phyloP scores from a whole-genome alignment of 2,113 vertebrate genomes.

The Leptocoma aspasia region DNA sequence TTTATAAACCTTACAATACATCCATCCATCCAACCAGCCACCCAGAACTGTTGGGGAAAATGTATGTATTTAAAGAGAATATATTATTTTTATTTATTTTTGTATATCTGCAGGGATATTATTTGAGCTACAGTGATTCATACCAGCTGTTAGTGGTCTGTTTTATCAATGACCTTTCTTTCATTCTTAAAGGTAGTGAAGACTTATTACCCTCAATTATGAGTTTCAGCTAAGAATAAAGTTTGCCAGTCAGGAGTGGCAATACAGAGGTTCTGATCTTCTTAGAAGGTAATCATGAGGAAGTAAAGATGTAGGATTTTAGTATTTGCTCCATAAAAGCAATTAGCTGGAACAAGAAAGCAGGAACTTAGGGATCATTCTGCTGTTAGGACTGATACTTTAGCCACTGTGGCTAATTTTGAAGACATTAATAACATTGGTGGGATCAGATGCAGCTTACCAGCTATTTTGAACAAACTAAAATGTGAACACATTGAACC shows the following conservation, averaged over 20 bases:
- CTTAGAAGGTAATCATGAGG: background rate
- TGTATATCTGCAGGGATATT: background rate
- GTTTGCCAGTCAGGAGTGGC: background rate
- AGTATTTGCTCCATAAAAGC: background rate
- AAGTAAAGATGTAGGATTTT: background rate
- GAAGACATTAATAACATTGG: background rate
- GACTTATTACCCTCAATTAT: accelerated
- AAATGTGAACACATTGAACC: background rate
- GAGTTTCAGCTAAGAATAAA: background rate
- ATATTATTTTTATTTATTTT: background rate
- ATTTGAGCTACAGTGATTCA: background rate
- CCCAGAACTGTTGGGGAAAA: background rate
- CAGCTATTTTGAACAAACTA: background rate
- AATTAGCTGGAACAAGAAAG: background rate
- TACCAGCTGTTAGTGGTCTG: background rate
- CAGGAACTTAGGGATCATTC: background rate
- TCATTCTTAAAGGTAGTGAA: background rate
- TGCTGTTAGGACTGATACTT: background rate
- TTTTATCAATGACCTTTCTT: background rate
- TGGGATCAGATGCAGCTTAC: background rate
- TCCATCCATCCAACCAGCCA: background rate
- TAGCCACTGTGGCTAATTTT: background rate
- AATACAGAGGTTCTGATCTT: background rate
- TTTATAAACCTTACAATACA: background rate
- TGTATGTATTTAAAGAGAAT: background rate